phyloP scores from a whole-genome alignment of 2,797 vertebrate genomes.

The Lagothrix lagotricha region DNA sequence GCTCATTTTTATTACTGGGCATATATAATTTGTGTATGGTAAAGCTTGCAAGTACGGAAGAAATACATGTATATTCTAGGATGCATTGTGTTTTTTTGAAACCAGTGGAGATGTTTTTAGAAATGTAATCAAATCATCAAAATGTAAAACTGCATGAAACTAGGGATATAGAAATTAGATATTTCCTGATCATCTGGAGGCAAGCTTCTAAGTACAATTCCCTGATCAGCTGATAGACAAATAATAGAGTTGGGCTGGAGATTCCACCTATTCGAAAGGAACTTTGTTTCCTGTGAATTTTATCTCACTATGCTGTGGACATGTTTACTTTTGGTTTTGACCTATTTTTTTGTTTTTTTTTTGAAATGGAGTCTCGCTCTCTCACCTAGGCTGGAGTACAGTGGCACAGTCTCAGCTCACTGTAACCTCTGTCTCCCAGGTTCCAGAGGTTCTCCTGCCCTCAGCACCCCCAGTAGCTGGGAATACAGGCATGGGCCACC shows the following conservation, averaged over 20 bases:
- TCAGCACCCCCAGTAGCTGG: not conserved
- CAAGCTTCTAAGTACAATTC: not conserved
- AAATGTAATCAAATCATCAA: not conserved
- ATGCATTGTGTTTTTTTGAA: not conserved
- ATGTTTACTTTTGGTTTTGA: not conserved
- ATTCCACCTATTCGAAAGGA: not conserved
- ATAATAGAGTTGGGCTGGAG: not conserved
- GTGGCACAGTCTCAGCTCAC: not conserved
- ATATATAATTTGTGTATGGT: not conserved
- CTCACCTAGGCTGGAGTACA: not conserved
- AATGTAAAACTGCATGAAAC: slow-evolving; percentile 15
- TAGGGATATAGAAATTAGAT: slow-evolving; percentile 1
- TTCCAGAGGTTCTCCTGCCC: not conserved
- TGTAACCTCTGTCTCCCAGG: not conserved
- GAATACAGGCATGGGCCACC: not conserved
- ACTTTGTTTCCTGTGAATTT: not conserved
- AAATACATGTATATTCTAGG: not conserved
- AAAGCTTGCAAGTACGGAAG: not conserved
- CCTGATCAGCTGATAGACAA: not conserved
- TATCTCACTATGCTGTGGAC: not conserved
- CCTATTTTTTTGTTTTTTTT: not conserved
- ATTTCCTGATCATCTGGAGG: not conserved
- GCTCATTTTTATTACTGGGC: not conserved
- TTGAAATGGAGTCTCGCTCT: not conserved
- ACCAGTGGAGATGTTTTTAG: not conserved